Conservation (phyloP, 2,797 vertebrate species). For the Cynopterus sphinx region DNA sequence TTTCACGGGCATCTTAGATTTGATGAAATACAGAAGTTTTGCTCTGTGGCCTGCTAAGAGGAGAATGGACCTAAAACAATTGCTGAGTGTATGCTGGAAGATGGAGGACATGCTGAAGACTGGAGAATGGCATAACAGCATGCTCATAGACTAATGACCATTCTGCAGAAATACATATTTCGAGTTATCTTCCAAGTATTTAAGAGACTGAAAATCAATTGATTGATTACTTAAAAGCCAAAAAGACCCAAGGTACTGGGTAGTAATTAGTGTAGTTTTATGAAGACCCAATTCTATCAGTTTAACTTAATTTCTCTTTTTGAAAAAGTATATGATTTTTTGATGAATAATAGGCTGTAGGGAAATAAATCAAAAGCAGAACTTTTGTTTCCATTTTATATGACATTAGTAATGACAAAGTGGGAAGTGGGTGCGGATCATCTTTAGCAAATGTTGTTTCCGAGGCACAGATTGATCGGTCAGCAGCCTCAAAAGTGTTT, state of each 20-base stretch:
- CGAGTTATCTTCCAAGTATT: slow-evolving; percentile 34
- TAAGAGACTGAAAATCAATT: slow-evolving; percentile 58
- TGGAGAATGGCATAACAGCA: neutral
- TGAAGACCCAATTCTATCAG: slow-evolving; percentile 55
- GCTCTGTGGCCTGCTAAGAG: neutral
- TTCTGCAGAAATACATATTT: slow-evolving; percentile 17
- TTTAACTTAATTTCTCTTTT: slow-evolving; percentile 53
- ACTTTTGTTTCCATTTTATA: slow-evolving; percentile 52
- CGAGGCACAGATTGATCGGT: neutral
- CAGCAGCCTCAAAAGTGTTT: slow-evolving; percentile 8
- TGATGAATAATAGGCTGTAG: slow-evolving; percentile 36
- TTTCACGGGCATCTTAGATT: neutral
- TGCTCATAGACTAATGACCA: neutral
- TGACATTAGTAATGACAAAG: slow-evolving; percentile 39
- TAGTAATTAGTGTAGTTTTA: slow-evolving; percentile 43
- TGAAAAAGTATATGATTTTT: slow-evolving; percentile 26
- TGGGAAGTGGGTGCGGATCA: neutral
- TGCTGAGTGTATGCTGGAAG: neutral
- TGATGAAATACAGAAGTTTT: neutral
- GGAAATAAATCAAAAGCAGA: slow-evolving; percentile 56
- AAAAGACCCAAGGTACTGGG: slow-evolving; percentile 2
- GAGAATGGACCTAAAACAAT: neutral
- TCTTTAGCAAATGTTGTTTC: slow-evolving; percentile 3
- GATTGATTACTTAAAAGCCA: slow-evolving; percentile 60
- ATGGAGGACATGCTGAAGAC: neutral